Base-by-base conservation (phyloP, 64 coral and sea anemone species). In the Porites lutea region DNA sequence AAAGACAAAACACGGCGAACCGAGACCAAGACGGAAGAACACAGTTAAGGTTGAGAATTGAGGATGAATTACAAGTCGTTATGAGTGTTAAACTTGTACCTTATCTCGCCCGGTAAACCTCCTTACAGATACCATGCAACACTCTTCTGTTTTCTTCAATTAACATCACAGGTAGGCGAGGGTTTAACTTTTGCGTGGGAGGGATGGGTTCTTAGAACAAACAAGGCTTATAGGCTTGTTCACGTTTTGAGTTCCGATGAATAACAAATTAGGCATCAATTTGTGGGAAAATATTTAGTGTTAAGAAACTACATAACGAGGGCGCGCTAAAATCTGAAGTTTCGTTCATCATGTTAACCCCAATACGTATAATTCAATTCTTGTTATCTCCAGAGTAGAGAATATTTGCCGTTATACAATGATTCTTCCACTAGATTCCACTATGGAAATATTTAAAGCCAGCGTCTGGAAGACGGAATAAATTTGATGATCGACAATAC, bases 241-340 rank as follows among this genome's bases (percentile, higher is more conserved):
- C 81, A 84, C 81, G 63, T 84, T 69, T 49, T 65, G 11, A 65
- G 46, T 50, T 5, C 47, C 13, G 47, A 50, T 84, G 81, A 84
- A 84, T 84, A 68, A 52, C 62, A 84, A 84, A 84, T 84, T 68
- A 84, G 81, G 81, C 44, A 67, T 67, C 81, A 84, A 84, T 84
- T 84, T 84, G 62, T 15, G 46, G 14, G 69, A 60, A 60, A 19
- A 68, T 51, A 46, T 67, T 65, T 82, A 44, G 58, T 48, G 16
- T 48, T 52, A 21, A 15, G 8, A 5, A 47, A 61, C 65, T 18
- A 5, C 63, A 52, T 61, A 84, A 52, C 46, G 52, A 84, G 22
- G 9, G 50, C 16, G 47, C 27, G 2, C 22, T 12, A 18, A 68
- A 68, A 64, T 13, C 5, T 54, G 14, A 23, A 50, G 43, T 14